Base-by-base conservation (phyloP, 2,113 vertebrate species). In the Rutilus rutilus region DNA sequence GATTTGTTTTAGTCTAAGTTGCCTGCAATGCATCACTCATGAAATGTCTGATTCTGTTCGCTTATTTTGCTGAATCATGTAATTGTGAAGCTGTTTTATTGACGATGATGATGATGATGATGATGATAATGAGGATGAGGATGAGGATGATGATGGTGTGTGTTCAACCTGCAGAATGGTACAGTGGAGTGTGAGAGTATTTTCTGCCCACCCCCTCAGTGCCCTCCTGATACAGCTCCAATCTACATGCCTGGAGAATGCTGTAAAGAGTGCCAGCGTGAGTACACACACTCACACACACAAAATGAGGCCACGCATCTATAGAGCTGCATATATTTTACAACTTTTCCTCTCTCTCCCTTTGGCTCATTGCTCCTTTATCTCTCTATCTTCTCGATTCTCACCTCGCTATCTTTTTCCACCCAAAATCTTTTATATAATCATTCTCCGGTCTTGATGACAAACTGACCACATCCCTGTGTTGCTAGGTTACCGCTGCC, bases 221-320 rank as follows among this genome's bases (percentile, higher is more conserved):
- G 97, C 45, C 93, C 95, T 0, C 90, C 89, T 2, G 95, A 95
- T 88, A 95, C 94, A 6, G 94, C 96, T 25, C 95, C 93, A 52
- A 84, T 95, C 0, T 97, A 96, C 6, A 95, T 96, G 90, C 94
- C 96, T 80, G 96, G 94, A 86, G 94, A 94, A 65, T 97, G 97
- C 93, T 97, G 97, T 91, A 97, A 97, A 88, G 95, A 97, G 88
- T 97, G 97, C 88, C 96, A 95, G 85, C 85, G 97, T 97, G 90
- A 97, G 97, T 93, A 81, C 0, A 65, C 59, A 82, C 59, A 62
- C 30, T 36, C 14, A 42, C 52, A 50, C 42, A 42, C 25, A 47
- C 36, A 74, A 45, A 83, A 57, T 73, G 33, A 73, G 67, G 81
- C 50, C 50, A 54, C 12, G 11, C 80, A n/a, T 67, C 25, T 65